A percentile compares a stretch with the other conserved stretches of the same genome.
These are phyloP conservation scores for Indicator indicator DNA, from an alignment of 2,113 vertebrate genomes.

Conservation along the genomic window DNA sequence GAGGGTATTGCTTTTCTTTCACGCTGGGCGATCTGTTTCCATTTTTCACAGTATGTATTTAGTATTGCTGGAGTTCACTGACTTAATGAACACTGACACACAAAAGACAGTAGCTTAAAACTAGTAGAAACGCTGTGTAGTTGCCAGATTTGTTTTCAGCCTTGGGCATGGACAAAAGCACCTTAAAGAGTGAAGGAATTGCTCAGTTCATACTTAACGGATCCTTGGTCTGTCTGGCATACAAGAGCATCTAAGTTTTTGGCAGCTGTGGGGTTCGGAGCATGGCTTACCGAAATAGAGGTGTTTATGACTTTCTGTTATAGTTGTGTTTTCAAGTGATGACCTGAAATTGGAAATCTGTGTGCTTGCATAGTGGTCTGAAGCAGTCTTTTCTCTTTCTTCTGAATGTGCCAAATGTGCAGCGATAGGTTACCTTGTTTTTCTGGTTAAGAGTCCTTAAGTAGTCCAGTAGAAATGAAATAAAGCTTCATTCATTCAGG, in stretches of 20 bases:
- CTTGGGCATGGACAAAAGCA: neutral
- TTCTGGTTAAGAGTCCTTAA: neutral
- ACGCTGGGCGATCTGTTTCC: neutral
- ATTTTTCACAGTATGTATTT: accelerated
- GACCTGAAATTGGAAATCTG: neutral
- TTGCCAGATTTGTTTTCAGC: neutral
- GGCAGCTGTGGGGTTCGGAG: neutral
- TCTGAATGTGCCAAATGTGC: neutral
- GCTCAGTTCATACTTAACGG: neutral
- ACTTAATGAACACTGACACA: accelerated
- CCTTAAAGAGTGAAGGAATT: neutral
- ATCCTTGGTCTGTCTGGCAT: neutral
- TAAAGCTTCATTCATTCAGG: slow-evolving; percentile 33
- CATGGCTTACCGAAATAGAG: neutral
- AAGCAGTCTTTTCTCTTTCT: neutral
- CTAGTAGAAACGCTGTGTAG: neutral
- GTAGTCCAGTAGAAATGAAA: neutral
- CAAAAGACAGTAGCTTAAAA: neutral
- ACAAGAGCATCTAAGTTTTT: neutral
- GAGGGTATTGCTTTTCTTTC: neutral
- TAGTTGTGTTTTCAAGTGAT: neutral
- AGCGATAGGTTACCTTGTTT: neutral
- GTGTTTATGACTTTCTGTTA: neutral
- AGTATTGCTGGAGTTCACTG: neutral
- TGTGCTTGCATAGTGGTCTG: neutral